Evolutionary conservation across 2,888 invertebrate genomes (phyloP), one percentile per base, ranked within the genome.

Genomic region (Troides oblongomaculatus): DNA sequence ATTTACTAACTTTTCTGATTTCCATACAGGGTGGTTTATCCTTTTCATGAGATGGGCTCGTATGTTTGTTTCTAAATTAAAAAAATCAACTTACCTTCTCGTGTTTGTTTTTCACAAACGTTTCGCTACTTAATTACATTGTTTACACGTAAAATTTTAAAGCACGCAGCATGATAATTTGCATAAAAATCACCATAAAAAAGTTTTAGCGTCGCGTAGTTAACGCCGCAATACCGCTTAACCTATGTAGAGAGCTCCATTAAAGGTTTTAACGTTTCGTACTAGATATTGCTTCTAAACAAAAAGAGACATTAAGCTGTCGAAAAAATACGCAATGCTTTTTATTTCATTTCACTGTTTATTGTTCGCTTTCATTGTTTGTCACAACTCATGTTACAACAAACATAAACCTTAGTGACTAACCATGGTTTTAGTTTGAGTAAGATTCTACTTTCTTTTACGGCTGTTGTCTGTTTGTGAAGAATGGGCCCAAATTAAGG

Each of bases 231-330:
- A 21, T 57, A 21, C 65, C 46, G 46, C 59, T 65, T 65, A 65
- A 59, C 65, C 46, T 65, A 50, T 21, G 59, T 60, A 46, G 59
- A 65, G 58, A 43, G 59, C 59, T 65, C 65, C 65, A 65, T 65
- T 65, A 65, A 30, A 59, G 65, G 65, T 65, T 59, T 65, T 65
- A 65, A 65, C 50, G 59, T 30, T 59, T 59, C 30, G 5, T 59
- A 2, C 14, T 57, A 57, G 57, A 57, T 57, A 57, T 57, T 57
- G 57, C 57, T 21, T 57, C 57, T 57, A 57, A 57, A 57, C 57
- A 57, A 57, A 21, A 21, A 21, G 57, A 21, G 57, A 57, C 21
- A 57, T 57, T 57, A 57, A 57, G 57, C 21, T n/a, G 57, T 57
- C 21, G 18, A 57, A 57, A 57, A 57, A 50, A 14, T 50, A 12